phyloP scores from a whole-genome alignment of 2,888 invertebrate genomes.

The Antheraea assamensis region DNA sequence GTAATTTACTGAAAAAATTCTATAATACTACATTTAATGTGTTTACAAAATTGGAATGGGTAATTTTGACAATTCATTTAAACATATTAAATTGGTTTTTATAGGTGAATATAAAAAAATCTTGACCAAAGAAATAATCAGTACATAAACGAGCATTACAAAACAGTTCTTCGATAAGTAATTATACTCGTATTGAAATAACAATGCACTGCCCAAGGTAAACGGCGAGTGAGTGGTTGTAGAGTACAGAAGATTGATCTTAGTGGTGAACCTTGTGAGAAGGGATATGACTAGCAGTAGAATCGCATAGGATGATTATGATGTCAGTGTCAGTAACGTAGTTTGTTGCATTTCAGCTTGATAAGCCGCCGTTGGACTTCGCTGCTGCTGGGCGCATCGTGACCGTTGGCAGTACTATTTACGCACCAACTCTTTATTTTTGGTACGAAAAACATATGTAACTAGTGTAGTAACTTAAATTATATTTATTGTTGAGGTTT shows the following conservation, averaged over 20 bases:
- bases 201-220: background rate
- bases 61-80: background rate
- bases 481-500: no score
- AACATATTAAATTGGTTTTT: no score
- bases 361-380: constrained; percentile 60
- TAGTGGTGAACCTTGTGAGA: background rate
- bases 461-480: no score
- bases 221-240: background rate
- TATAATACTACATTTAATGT: no score
- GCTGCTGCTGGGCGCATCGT: constrained; percentile 56
- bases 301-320: background rate
- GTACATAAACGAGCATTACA: background rate
- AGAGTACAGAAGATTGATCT: background rate
- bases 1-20: no score
- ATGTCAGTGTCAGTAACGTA: background rate
- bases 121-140: no score
- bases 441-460: constrained; percentile 48
- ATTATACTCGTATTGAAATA: background rate
- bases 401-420: constrained; percentile 60
- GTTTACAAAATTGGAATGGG: no score
- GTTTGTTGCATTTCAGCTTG: constrained; percentile 50
- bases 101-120: no score
- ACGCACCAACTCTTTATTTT: constrained; percentile 62
- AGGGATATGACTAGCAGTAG: background rate
- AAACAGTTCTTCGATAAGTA: background rate